Base-by-base conservation (phyloP, 2,113 vertebrate genomes). In the Dryoscopus gambensis region DNA sequence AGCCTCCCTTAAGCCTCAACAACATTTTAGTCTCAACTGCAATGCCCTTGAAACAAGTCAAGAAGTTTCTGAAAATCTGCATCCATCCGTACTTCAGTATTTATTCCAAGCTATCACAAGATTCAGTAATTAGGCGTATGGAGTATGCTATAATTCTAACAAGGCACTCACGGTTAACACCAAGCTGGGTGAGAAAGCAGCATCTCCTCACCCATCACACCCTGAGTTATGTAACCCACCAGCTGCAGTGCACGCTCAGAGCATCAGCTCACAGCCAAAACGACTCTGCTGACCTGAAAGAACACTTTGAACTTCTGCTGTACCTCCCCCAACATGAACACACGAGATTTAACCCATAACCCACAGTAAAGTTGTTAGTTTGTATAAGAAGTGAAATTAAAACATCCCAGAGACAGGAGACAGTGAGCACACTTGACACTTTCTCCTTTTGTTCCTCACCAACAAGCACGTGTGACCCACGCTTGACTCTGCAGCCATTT, bases 311-410 rank as follows among this genome's bases (percentile, higher is more conserved):
- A 24, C 74, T 47, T 6, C 33, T 52, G 13, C 9, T 25, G 31
- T 4, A 25, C 23, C 63, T 77, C 42, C 17, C 19, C 53, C 8
- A 7, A 4, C 1, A 25, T 0, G 0, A 5, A 24, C 9, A 11
- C 0, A 0, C 0, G 0, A 88, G 53, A 42, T 5, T 27, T 0
- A 55, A 75, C 7, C 28, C 23, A 2, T 3, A 79, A 31, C 35
- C 40, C 25, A 12, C 24, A 13, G 8, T 15, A 3, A 73, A 73
- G 33, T 0, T 40, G 7, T 14, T 33, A 18, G 37, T 0, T 0
- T 1, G 0, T 2, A 10, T 2, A 35, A 50, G 40, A 84, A 65
- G 31, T 22, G 2, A 64, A 89, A 78, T 21, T 6, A 60, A 80
- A 42, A 37, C 31, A 27, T 28, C 27, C 49, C 25, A 10, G 30